Conservation (phyloP, 2,888 invertebrate species). For the Agrypnus murinus region DNA sequence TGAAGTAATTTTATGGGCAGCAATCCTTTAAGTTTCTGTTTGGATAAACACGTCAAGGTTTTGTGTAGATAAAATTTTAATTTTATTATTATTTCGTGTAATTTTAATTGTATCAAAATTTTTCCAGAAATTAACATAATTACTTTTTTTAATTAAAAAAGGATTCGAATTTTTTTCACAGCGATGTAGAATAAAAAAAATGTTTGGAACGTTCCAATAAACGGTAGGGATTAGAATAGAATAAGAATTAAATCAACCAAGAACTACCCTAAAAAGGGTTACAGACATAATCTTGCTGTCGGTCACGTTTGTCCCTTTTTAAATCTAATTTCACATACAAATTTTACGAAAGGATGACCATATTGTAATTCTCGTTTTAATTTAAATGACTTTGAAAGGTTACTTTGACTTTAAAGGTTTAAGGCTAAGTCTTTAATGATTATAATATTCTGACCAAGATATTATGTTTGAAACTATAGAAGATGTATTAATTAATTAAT, state of each 20-base stretch:
- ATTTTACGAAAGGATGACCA: conserved; percentile 37
- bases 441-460: conserved; percentile 11
- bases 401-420: too few species aligned
- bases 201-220: background rate
- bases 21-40: conserved; percentile 23
- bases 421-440: conserved; percentile 17
- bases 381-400: background rate
- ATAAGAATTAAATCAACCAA: conserved; percentile 29
- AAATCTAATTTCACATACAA: conserved; percentile 36
- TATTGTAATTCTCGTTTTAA: conserved; percentile 18
- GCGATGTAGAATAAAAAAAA: background rate
- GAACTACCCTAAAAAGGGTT: conserved; percentile 37
- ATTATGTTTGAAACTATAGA: background rate
- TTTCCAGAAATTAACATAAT: too few species aligned
- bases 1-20: conserved; percentile 24
- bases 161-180: too few species aligned
- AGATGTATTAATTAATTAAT: background rate
- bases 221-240: background rate
- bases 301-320: conserved; percentile 33
- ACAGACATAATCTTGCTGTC: conserved; percentile 33
- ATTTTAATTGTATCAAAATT: background rate
- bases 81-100: conserved; percentile 19
- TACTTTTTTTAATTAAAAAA: too few species aligned
- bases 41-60: conserved; percentile 19
- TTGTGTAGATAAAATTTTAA: conserved; percentile 16